Percentiles rank a stretch among this genome's conserved stretches.
Conservation (phyloP, 2,888 invertebrate genomes). For the Galerucella pusilla region DNA sequence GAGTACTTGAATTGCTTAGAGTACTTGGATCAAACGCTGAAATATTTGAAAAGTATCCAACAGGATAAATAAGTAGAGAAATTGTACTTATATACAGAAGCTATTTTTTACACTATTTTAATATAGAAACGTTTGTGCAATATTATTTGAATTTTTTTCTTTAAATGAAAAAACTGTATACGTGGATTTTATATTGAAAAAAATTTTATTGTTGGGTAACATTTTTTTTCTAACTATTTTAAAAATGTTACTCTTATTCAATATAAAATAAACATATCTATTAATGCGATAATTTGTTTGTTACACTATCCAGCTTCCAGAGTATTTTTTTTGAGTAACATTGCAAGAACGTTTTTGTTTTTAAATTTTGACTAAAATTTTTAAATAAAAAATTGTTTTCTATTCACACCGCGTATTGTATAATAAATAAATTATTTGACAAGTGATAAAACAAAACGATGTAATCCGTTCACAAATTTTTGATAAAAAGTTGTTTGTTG, state of each 20-base stretch:
- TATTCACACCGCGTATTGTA: background rate
- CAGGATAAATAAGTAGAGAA: conserved; percentile 1
- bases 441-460: background rate
- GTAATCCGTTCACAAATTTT: background rate
- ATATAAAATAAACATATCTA: background rate
- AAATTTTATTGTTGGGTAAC: conserved; percentile 4
- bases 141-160: background rate
- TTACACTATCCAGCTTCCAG: no score
- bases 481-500: background rate
- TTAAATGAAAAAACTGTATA: no score
- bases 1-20: conserved; percentile 74
- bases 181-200: background rate
- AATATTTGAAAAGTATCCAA: conserved; percentile 54
- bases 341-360: conserved; percentile 7
- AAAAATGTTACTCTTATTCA: conserved; percentile 8
- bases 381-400: conserved; percentile 1
- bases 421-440: background rate
- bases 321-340: background rate
- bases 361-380: conserved; percentile 7
- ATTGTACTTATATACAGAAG: conserved; percentile 16
- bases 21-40: conserved; percentile 68
- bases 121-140: background rate
- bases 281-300: no score
- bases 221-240: conserved; percentile 9
- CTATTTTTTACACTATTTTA: conserved; percentile 5